Evolutionary conservation across 1,140 invertebrate genomes (phyloP), one percentile per base, ranked within the genome.

Genomic region (Sarcophaga peregrina): DNA sequence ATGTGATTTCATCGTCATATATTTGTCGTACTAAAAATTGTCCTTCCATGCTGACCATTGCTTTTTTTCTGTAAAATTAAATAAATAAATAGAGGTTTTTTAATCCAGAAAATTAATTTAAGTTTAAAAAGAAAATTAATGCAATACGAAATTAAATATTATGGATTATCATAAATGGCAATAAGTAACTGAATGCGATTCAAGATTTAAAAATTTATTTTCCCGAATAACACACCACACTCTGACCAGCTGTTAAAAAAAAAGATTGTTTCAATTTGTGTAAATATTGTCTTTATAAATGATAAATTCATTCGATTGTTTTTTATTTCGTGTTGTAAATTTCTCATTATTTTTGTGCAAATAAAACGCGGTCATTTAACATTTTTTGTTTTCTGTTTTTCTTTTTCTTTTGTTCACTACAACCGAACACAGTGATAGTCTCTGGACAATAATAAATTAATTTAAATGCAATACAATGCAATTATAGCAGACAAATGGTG

Each of bases 1-100:
- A 99, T 0, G 97, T 98, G 46, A 98, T 95, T 89, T 97, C 96
- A 90, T 99, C 97, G 84, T 98, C 97, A 88, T 99, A 99, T 84
- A 98, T 97, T 91, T 98, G 95, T 10, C 97, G 92, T 0, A 98
- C 97, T 76, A 98, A 92, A 91, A 99, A 99, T 84, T 97, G 96
- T 10, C 97, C 97, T 87, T 98, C 97, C 96, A 98, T 98, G 81
- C 94, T 94, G 45, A 98, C 94, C 75, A 97, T 95, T 1, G 97
- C 97, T 91, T 97, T 96, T 93, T 96, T 96, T 91, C 97, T 98
- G 88, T 13, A 91, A 92, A 37, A 37, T 37, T 5, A 74, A 68
- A 62, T 58, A 25, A 82, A 72, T 37, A 80, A 80, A 48, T 68
- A n/a, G n/a, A n/a, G n/a, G n/a, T n/a, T n/a, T n/a, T n/a, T n/a